Evolutionary conservation across 2,888 invertebrate genomes (phyloP).

Genomic region (Cyclophora punctaria): DNA sequence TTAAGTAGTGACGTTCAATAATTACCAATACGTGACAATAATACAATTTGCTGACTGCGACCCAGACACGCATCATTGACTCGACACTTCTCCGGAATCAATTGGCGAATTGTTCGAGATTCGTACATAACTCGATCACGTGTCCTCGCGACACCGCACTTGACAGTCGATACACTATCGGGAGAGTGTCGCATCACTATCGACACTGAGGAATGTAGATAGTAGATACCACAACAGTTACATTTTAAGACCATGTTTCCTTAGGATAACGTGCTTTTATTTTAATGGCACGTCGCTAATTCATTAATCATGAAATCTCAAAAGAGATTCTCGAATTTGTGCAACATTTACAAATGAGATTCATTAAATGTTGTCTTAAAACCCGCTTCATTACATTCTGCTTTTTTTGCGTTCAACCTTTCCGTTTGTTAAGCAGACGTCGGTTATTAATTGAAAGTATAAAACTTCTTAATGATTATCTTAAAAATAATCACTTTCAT

Average conservation of each 20-base stretch:
- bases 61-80: conserved; percentile 44
- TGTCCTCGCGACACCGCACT: conserved; percentile 22
- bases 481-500: conserved; percentile 12
- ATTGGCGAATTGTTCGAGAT: conserved; percentile 41
- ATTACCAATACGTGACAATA: no score
- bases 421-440: background rate
- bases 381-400: no score
- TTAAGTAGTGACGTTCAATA: conserved; percentile 14
- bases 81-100: conserved; percentile 51
- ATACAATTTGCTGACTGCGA: conserved; percentile 43
- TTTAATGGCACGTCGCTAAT: no score
- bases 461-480: conserved; percentile 3
- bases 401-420: no score
- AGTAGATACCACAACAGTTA: no score
- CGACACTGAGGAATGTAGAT: background rate
- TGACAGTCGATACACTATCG: conserved; percentile 12
- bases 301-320: no score
- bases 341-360: no score
- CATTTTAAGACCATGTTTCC: no score
- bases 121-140: conserved; percentile 25
- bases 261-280: no score
- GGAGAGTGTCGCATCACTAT: background rate
- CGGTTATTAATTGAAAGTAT: background rate
- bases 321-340: no score
- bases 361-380: no score